phyloP scores from a whole-genome alignment of 2,888 invertebrate species.

The Tridacna gigas region DNA sequence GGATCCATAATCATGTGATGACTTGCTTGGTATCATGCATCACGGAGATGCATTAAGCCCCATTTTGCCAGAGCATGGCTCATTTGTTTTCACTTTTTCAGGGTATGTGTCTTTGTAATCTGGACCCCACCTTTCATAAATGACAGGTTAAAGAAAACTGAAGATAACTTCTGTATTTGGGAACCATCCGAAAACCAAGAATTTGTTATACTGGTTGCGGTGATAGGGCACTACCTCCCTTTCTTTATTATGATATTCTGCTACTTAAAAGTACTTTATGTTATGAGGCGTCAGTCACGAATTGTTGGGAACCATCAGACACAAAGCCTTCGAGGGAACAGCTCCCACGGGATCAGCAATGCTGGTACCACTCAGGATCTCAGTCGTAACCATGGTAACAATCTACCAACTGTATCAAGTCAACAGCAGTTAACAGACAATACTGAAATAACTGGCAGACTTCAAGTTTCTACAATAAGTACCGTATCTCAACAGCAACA shows the following conservation, averaged over 20 bases:
- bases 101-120: slow-evolving; percentile 74
- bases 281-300: slow-evolving; percentile 61
- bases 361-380: not conserved
- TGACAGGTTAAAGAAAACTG: slow-evolving; percentile 74
- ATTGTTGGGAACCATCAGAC: slow-evolving; percentile 13
- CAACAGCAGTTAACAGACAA: not conserved
- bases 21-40: no score
- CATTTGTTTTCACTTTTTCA: slow-evolving; percentile 38
- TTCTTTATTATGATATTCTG: slow-evolving; percentile 76
- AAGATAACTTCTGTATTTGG: slow-evolving; percentile 76
- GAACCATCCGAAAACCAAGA: slow-evolving; percentile 78
- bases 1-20: no score
- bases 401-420: not conserved
- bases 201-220: slow-evolving; percentile 80
- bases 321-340: not conserved
- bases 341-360: not conserved
- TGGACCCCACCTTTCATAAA: slow-evolving; percentile 80
- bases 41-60: not conserved
- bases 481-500: not conserved
- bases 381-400: not conserved
- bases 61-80: not conserved
- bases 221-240: slow-evolving; percentile 80
- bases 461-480: not conserved
- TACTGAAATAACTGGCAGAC: not conserved
- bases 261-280: slow-evolving; percentile 73